phyloP scores from a whole-genome alignment of 2,888 invertebrate genomes.

The Pollenia amentaria region DNA sequence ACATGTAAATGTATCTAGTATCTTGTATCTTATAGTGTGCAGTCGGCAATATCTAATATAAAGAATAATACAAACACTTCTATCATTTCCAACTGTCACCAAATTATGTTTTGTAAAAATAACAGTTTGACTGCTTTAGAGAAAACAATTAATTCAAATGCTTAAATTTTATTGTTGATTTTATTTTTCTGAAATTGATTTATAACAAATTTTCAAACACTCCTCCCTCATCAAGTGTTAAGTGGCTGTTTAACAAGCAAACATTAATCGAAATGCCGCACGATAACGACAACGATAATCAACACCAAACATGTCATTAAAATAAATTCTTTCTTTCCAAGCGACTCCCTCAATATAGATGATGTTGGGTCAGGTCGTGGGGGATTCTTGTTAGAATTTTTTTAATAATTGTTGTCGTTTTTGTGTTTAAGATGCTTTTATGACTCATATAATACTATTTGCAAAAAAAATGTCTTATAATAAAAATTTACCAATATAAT shows the following conservation, averaged over 20 bases:
- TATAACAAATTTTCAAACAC: slow-evolving; percentile 19
- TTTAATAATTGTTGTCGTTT: slow-evolving; percentile 22
- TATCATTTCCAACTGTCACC: slow-evolving; percentile 3
- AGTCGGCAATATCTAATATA: slow-evolving; percentile 23
- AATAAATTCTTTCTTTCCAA: slow-evolving; percentile 22
- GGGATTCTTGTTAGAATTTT: slow-evolving; percentile 46
- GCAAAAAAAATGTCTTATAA: neutral
- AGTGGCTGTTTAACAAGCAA: slow-evolving; percentile 48
- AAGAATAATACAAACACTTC: neutral
- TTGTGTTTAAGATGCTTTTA: slow-evolving; percentile 6
- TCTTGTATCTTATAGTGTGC: slow-evolving; percentile 6
- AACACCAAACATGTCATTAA: slow-evolving; percentile 19
- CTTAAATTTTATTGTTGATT: slow-evolving; percentile 36
- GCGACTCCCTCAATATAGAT: neutral
- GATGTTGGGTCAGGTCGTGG: slow-evolving; percentile 62
- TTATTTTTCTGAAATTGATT: slow-evolving; percentile 33
- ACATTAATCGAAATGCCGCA: neutral
- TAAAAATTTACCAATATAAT: neutral
- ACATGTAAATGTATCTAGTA: slow-evolving; percentile 29
- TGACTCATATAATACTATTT: slow-evolving; percentile 38
- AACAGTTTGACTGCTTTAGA: neutral
- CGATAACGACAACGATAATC: neutral
- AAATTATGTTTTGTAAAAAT: neutral
- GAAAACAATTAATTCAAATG: slow-evolving; percentile 74
- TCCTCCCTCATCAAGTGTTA: slow-evolving; percentile 23